Conservation (phyloP, 2,888 invertebrate species). For the Gastrophysa polygoni region DNA sequence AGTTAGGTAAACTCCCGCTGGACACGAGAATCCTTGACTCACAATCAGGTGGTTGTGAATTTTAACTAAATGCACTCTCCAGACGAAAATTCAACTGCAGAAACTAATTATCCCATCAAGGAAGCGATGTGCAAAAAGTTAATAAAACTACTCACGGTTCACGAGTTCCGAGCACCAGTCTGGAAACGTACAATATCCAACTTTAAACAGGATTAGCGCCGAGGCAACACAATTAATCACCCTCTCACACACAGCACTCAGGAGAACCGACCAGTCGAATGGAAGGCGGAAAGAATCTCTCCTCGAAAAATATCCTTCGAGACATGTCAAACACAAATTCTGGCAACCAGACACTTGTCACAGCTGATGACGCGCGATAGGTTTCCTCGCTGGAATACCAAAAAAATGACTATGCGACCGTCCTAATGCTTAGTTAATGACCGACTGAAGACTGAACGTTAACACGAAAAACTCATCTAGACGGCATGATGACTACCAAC, state of each 20-base stretch:
- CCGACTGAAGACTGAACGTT: slow-evolving; percentile 7
- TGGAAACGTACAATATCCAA: not conserved
- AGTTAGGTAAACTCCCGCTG: no score
- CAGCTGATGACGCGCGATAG: slow-evolving; percentile 21
- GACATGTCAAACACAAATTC: slow-evolving; percentile 24
- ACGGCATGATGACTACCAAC: no score
- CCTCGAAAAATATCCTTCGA: slow-evolving; percentile 26
- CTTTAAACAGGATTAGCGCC: not conserved
- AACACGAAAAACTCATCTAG: slow-evolving; percentile 5
- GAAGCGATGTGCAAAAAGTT: no score
- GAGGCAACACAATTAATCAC: slow-evolving; percentile 17
- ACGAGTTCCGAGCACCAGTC: no score
- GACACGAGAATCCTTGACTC: no score
- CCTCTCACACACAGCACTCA: slow-evolving; percentile 23
- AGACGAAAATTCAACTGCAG: no score
- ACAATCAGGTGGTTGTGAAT: no score
- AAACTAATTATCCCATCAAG: no score
- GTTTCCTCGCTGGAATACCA: slow-evolving; percentile 22
- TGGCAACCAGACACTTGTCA: slow-evolving; percentile 20
- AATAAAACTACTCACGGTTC: no score
- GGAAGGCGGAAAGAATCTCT: no score
- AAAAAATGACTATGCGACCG: slow-evolving; percentile 20
- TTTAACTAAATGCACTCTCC: no score
- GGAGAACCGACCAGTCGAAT: no score
- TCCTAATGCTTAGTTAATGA: slow-evolving; percentile 28